Evolutionary conservation across 2,113 vertebrate genomes (phyloP).

Genomic region (Ginglymostoma cirratum): DNA sequence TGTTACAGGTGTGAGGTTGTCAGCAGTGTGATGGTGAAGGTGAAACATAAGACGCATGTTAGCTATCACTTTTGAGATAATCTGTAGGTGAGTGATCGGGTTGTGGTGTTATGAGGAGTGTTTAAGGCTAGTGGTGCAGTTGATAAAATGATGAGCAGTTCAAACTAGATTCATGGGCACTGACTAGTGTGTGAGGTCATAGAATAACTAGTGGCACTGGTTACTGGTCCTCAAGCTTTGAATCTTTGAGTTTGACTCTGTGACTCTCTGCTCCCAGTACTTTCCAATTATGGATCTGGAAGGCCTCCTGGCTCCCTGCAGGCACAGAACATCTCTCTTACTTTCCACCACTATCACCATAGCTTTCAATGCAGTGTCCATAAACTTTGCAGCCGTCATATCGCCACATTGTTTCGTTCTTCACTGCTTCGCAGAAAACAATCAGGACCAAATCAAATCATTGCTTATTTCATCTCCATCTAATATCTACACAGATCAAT

Average conservation of each 20-base stretch:
- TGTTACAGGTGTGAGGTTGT: neutral
- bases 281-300: neutral
- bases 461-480: neutral
- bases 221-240: too few species aligned
- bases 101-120: neutral
- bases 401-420: neutral
- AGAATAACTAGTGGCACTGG: neutral
- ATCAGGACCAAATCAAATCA: too few species aligned
- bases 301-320: neutral
- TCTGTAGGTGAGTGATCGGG: neutral
- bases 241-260: neutral
- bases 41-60: neutral
- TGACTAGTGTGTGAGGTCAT: neutral
- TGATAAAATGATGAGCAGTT: neutral
- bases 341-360: neutral
- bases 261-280: neutral
- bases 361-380: neutral
- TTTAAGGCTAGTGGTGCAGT: neutral
- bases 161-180: neutral
- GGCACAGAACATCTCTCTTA: neutral
- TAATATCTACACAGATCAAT: neutral
- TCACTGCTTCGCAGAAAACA: neutral
- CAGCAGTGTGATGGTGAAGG: neutral
- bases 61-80: neutral
- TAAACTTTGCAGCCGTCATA: neutral